Conservation (phyloP, 2,113 vertebrate species). For the Nipponia nippon region DNA sequence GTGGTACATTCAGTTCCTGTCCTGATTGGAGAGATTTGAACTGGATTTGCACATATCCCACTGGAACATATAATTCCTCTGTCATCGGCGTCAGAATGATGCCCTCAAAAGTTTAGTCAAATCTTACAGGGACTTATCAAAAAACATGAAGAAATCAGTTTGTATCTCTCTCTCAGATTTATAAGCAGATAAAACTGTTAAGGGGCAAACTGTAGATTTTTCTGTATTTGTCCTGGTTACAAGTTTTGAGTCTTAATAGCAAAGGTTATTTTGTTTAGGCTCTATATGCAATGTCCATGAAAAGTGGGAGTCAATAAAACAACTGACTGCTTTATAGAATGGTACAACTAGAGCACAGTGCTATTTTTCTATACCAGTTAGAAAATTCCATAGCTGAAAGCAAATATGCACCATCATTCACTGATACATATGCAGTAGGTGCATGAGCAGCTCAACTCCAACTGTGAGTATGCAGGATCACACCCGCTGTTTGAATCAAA, state of each 20-base stretch:
- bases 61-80: background rate
- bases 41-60: background rate
- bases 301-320: background rate
- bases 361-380: background rate
- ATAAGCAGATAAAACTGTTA: background rate
- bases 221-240: background rate
- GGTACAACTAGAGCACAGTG: background rate
- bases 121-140: background rate
- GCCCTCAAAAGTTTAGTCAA: background rate
- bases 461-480: background rate
- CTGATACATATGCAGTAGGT: slow-evolving; percentile 13
- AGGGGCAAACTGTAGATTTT: background rate
- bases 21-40: background rate
- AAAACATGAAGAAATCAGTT: background rate
- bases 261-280: background rate
- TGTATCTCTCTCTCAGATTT: background rate
- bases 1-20: background rate
- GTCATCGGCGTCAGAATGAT: background rate
- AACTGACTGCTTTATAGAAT: background rate
- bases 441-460: background rate
- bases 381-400: background rate
- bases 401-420: background rate
- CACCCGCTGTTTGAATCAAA: background rate
- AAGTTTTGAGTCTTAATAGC: background rate
- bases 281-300: background rate